Base-by-base conservation (phyloP, 1,140 invertebrate genomes). In the Sminthurinus signatus region DNA sequence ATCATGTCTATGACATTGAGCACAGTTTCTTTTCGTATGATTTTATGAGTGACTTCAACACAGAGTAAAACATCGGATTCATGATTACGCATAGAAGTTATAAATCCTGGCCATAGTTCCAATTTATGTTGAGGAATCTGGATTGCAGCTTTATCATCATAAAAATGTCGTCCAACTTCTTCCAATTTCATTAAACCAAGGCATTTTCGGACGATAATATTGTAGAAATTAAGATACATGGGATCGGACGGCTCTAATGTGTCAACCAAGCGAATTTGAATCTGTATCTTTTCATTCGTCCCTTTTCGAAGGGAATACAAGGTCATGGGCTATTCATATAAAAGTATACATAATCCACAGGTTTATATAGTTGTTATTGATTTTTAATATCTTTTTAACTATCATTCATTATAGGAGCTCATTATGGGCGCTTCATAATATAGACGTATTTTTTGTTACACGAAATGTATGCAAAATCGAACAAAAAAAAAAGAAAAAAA, bases 21-120 rank as follows among this genome's bases (percentile, higher is more conserved):
- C 1, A 83, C 68, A 1, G 77, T 83, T 48, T 86, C 79, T 0
- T 77, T 77, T 0, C 86, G 74, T 79, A 88, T 82, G 0, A 88
- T 80, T 79, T 92, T 92, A 65, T 72, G 70, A 14, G 68, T 67
- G 4, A 66, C 48, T 31, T 72, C 70, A 1, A 81, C 78, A 48
- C 84, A 85, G 79, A 93, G 79, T 0, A 93, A 72, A 3, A 92
- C 80, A 12, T 81, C 75, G 0, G 77, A 73, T 74, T 93, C 89
- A 73, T 89, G 85, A 68, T 91, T 86, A 15, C 87, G 80, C 44
- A 93, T 91, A 0, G 86, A 84, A 0, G 88, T 90, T 17, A 85
- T 59, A 74, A 75, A 88, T 0, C 88, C 88, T 1, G 88, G 88
- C 88, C 87, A 90, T 0, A 86, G 39, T 72, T 84, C 80, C 21